Percentiles rank a stretch among this genome's conserved stretches.
Conservation (phyloP, 2,888 invertebrate species). For the Hybos culiciformis region DNA sequence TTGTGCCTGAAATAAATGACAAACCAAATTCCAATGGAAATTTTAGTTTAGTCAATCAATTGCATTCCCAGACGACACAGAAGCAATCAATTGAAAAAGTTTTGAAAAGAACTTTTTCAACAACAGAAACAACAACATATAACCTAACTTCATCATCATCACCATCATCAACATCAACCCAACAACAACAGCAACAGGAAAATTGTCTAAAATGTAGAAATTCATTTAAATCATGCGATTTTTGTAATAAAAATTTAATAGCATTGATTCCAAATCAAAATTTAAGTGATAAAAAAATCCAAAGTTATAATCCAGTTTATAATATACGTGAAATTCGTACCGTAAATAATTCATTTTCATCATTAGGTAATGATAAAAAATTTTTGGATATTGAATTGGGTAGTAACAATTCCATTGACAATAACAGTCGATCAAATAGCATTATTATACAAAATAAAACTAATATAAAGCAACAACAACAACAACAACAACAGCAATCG, state of each 20-base stretch:
- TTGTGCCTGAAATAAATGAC: too few species aligned
- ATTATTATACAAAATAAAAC: conserved; percentile 16
- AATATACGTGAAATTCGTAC: conserved; percentile 36
- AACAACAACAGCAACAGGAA: conserved; percentile 4
- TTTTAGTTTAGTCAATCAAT: too few species aligned
- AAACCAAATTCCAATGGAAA: too few species aligned
- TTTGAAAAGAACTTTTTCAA: too few species aligned
- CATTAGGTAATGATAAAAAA: conserved; percentile 35
- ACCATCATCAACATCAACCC: conserved; percentile 4
- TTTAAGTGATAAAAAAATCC: conserved; percentile 14
- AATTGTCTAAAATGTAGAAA: conserved; percentile 25
- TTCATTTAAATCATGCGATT: conserved; percentile 27
- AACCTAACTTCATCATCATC: not conserved
- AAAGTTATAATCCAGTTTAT: conserved; percentile 33
- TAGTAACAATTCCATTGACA: conserved; percentile 11
- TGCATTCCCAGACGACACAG: too few species aligned
- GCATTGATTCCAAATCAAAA: not conserved
- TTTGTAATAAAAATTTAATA: conserved; percentile 26
- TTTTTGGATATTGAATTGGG: conserved; percentile 30
- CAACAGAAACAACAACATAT: too few species aligned
- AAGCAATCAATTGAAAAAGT: too few species aligned
- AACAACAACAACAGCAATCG: conserved; percentile 5
- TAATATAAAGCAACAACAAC: conserved; percentile 8
- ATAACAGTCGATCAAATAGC: conserved; percentile 20
- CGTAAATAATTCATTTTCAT: conserved; percentile 32